Evolutionary conservation across 2,797 vertebrate genomes (phyloP).

Genomic region (Nannoperca obscura): DNA sequence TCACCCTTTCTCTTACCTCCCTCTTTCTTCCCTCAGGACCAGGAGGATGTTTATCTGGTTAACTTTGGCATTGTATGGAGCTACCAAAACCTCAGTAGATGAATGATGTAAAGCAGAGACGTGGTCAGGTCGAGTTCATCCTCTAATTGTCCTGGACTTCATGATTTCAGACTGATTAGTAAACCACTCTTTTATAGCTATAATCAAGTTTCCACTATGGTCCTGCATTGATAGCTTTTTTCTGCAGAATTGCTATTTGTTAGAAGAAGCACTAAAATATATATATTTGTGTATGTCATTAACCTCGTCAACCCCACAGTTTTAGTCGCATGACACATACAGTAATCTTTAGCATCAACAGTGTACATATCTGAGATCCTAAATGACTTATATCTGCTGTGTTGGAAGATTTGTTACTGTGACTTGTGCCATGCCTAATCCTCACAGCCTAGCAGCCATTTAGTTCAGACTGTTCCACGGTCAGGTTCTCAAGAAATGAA

Average conservation of each 20-base stretch:
- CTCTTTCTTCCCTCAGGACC: slow-evolving; percentile 31
- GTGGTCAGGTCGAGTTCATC: slow-evolving; percentile 1
- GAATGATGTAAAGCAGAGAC: slow-evolving; percentile 41
- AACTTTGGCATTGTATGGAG: slow-evolving; percentile 31
- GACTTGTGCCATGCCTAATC: slow-evolving; percentile 57
- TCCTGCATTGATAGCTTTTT: slow-evolving; percentile 15
- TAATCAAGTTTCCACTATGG: slow-evolving; percentile 32
- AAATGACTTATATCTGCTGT: slow-evolving; percentile 42
- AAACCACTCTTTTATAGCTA: slow-evolving; percentile 29
- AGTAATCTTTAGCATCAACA: slow-evolving; percentile 20
- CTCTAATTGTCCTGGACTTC: slow-evolving; percentile 44
- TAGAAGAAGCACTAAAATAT: not conserved
- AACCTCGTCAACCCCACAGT: slow-evolving; percentile 2
- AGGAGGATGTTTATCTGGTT: slow-evolving; percentile 62
- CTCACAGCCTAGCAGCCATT: slow-evolving; percentile 52
- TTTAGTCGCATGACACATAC: not conserved
- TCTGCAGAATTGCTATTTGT: slow-evolving; percentile 22
- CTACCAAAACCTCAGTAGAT: slow-evolving; percentile 46
- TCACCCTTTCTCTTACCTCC: slow-evolving; percentile 37
- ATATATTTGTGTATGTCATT: slow-evolving; percentile 2
- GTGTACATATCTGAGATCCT: slow-evolving; percentile 20
- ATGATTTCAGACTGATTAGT: slow-evolving; percentile 44
- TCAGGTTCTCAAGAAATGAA: slow-evolving; percentile 57
- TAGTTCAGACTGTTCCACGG: slow-evolving; percentile 51
- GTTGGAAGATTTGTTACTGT: slow-evolving; percentile 22